Evolutionary conservation across 2,888 invertebrate species (phyloP), one percentile per base, ranked within the genome.

Genomic region (Rhabditophanes sp.): DNA sequence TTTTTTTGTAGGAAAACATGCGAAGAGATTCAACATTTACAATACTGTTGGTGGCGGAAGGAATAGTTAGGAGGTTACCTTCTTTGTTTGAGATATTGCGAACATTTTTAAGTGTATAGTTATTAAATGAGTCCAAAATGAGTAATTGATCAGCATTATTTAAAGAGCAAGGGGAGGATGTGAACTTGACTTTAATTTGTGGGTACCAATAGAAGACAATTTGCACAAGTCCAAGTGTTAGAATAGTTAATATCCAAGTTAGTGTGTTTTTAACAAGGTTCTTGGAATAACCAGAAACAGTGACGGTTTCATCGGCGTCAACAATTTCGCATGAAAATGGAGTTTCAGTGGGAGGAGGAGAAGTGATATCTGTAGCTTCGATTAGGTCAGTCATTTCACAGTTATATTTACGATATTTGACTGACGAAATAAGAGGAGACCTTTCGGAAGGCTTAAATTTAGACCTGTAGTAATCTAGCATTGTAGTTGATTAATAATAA

Each of bases 161-260:
- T 22, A 61, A 42, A 2, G 44, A 35, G 25, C 48, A 54, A 14
- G 37, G 36, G 26, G 35, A 35, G n/a, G 49, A 35, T n/a, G 51
- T 44, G 27, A 42, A 43, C 25, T 33, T 20, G 8, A 56, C 46
- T 16, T 46, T 35, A 30, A 37, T 41, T 28, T 40, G 36, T 4
- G 49, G 44, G 15, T 37, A 38, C 64, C 64, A 65, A 33, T 62
- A 47, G n/a, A 64, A 41, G 9, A 65, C n/a, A 12, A 64, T 43
- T 5, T 53, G 49, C 22, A 58, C 42, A 12, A 54, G 12, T 6
- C 64, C 64, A 6, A 48, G 34, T 1, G 57, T 58, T 16, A 47
- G 31, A 18, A 60, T 37, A 12, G 46, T 38, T 8, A 21, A 19
- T 14, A 46, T 24, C 44, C 39, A 30, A 4, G 24, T 14, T 3